Evolutionary conservation across 2,888 invertebrate genomes (phyloP), one percentile per base, ranked within the genome.

Genomic region (Nomada ferruginata): DNA sequence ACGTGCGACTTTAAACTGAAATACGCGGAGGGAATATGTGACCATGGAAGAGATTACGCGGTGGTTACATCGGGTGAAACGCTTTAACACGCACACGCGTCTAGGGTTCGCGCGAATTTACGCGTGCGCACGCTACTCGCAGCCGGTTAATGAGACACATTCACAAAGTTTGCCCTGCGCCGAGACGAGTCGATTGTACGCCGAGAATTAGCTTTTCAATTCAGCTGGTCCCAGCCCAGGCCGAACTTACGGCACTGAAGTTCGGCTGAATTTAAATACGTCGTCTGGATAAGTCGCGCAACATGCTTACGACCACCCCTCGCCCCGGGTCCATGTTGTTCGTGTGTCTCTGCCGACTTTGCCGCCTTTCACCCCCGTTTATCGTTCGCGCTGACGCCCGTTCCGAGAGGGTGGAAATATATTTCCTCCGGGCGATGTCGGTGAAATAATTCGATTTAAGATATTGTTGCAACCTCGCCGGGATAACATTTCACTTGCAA

Each of bases 131-230:
- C 87, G 76, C 80, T 76, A 61, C 55, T 71, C 76, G 82, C 84
- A 76, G 79, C 79, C 82, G 76, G 91, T 93, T 93, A 93, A 93
- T 93, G 93, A 93, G 93, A 91, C 91, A 91, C 91, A 92, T 92
- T 93, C 92, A 92, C 91, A 91, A 92, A 93, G 91, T 92, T 93
- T 89, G 89, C 89, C 89, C 89, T 90, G 87, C 82, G 84, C 87
- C 90, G 89, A 90, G 92, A 92, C 91, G 92, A 92, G 90, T 89
- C 92, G 92, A 92, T 92, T 93, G 92, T 92, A 91, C 88, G 86
- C 89, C 89, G 91, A 91, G 92, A 93, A 93, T 92, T 92, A 91
- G 92, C 92, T 92, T 92, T 91, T 92, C 91, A 92, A 92, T 92
- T 88, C 88, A 86, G 79, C 73, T 81, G 83, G 83, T 70, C 80